Percentiles rank a stretch among this genome's conserved stretches.
These are phyloP conservation scores for Macrobrachium nipponense DNA, from an alignment of 1,140 invertebrate species.

Conservation along the genomic window DNA sequence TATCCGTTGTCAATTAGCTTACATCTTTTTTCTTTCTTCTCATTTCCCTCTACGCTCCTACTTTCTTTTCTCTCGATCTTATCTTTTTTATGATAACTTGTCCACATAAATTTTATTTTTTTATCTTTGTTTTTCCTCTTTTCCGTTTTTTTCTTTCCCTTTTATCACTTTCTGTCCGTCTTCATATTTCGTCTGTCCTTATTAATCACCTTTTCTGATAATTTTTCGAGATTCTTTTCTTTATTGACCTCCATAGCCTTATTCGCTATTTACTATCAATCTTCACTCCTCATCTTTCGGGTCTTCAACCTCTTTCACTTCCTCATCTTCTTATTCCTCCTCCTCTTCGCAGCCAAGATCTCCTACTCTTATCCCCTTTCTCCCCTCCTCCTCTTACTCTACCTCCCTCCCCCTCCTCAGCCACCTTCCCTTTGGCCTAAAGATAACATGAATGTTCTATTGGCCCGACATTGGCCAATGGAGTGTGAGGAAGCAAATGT, in stretches of 20 bases:
- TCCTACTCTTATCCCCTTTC: not conserved
- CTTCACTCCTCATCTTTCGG: not conserved
- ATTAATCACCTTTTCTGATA: not conserved
- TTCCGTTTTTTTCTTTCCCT: too few relatives aligned
- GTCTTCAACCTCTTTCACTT: not conserved
- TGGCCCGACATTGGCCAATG: slow-evolving; percentile 28
- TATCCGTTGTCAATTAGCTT: not conserved
- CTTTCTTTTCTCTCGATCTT: too few relatives aligned
- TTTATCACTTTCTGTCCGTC: too few relatives aligned
- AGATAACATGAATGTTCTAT: slow-evolving; percentile 12
- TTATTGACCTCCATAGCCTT: not conserved
- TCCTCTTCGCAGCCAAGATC: too few relatives aligned
- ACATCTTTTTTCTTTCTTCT: not conserved
- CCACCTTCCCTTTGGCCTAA: not conserved
- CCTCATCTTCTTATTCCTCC: not conserved
- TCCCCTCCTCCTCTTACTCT: not conserved
- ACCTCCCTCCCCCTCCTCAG: not conserved
- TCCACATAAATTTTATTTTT: not conserved
- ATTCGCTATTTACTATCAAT: not conserved
- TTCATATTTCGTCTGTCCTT: not conserved
- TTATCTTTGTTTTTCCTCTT: not conserved
- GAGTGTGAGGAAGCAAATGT: slow-evolving; percentile 34
- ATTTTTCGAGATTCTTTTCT: not conserved
- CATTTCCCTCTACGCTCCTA: not conserved
- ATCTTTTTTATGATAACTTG: not conserved